A percentile compares a stretch with the other conserved stretches of the same genome.
Evolutionary conservation across 2,113 vertebrate genomes (phyloP).

Genomic region (Brienomyrus longianalis): DNA sequence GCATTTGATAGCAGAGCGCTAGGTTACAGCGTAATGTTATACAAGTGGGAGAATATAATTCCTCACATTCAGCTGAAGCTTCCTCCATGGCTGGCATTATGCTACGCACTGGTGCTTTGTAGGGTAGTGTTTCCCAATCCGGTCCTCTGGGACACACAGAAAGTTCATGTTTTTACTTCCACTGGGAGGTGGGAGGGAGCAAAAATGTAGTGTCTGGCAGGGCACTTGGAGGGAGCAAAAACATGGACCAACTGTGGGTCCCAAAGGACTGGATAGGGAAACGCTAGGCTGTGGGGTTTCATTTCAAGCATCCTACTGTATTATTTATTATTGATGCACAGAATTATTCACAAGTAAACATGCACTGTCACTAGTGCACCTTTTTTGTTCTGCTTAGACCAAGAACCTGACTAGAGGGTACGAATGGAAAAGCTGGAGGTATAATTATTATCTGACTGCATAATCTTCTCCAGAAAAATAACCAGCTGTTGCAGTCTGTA

Average conservation of each 20-base stretch:
- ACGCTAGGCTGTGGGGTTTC: not conserved
- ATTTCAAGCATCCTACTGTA: not conserved
- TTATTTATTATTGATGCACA: not conserved
- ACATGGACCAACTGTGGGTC: not conserved
- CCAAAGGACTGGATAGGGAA: not conserved
- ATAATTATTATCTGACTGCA: not conserved
- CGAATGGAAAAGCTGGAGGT: not conserved
- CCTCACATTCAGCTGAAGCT: not conserved
- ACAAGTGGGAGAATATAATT: not conserved
- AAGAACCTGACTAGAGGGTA: not conserved
- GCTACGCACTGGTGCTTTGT: not conserved
- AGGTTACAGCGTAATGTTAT: not conserved
- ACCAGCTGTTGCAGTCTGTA: not conserved
- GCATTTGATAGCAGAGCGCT: no score
- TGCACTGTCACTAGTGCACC: not conserved
- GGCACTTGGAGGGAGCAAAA: not conserved
- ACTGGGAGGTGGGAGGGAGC: not conserved
- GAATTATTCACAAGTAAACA: not conserved
- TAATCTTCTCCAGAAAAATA: not conserved
- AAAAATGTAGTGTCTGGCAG: not conserved
- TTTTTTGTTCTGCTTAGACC: not conserved
- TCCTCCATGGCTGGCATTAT: not conserved
- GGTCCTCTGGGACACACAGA: not conserved
- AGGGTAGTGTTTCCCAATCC: not conserved
- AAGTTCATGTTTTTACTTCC: not conserved